phyloP scores from a whole-genome alignment of 2,113 vertebrate genomes.

The Gobio gobio region DNA sequence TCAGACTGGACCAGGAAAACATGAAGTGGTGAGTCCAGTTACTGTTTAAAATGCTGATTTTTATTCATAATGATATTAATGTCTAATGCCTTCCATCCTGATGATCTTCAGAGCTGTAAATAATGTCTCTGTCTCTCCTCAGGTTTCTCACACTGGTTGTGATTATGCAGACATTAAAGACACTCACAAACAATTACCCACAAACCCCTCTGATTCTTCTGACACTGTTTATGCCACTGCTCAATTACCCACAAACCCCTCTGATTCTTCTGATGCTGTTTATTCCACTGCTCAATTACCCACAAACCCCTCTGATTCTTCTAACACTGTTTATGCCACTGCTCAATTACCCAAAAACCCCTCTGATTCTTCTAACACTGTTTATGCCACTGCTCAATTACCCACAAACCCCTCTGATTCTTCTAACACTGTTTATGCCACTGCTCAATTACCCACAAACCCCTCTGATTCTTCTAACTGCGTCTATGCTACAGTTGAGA shows the following conservation, averaged over 20 bases:
- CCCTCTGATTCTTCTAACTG: neutral
- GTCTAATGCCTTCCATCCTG: neutral
- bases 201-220: too few relatives aligned
- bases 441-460: neutral
- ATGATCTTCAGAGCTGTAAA: slow-evolving; percentile 1
- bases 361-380: too few relatives aligned
- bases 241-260: too few relatives aligned
- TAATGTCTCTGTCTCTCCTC: neutral
- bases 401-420: too few relatives aligned
- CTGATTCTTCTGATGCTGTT: too few relatives aligned
- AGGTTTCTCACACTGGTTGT: neutral
- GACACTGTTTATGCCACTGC: too few relatives aligned
- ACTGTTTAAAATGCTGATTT: neutral
- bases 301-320: too few relatives aligned
- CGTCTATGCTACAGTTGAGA: neutral
- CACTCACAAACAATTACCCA: neutral
- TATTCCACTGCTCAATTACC: too few relatives aligned
- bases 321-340: too few relatives aligned
- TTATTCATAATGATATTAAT: too few relatives aligned
- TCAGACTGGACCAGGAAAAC: neutral
- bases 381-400: too few relatives aligned
- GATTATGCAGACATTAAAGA: neutral
- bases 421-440: too few relatives aligned
- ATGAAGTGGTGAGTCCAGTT: neutral
- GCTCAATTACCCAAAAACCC: neutral